Evolutionary conservation across 1,140 invertebrate species (phyloP).

Genomic region (Bombus breviceps): DNA sequence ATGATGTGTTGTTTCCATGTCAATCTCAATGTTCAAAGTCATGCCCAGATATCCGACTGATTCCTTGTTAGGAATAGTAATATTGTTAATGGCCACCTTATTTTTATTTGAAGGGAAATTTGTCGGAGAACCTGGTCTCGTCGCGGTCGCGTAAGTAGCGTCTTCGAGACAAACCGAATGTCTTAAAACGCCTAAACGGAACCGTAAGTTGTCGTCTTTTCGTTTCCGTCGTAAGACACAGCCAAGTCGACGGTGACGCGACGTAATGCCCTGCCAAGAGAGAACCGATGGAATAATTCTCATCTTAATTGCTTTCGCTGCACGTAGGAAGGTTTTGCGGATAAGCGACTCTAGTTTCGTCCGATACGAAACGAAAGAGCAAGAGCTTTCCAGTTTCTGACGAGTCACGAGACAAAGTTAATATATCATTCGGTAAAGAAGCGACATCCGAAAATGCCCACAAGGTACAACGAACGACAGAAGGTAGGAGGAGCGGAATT

Average conservation of each 20-base stretch:
- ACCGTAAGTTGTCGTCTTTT: not conserved
- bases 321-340: not conserved
- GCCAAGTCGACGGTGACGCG: not conserved
- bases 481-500: conserved; percentile 45
- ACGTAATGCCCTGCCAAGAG: not conserved
- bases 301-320: conserved; percentile 17
- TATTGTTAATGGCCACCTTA: no score
- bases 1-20: no score
- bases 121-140: no score
- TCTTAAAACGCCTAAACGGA: not conserved
- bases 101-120: no score
- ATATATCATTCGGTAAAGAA: conserved; percentile 53
- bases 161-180: not conserved
- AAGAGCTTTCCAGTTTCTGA: conserved; percentile 45
- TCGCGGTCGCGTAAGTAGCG: not conserved
- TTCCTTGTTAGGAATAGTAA: no score
- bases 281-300: not conserved
- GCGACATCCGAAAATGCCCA: not conserved
- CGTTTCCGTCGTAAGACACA: not conserved
- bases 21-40: no score
- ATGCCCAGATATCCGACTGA: no score
- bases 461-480: conserved; percentile 5
- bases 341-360: conserved; percentile 1
- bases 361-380: conserved; percentile 1
- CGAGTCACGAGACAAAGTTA: conserved; percentile 41